Percentiles rank a stretch among this genome's conserved stretches.
Conservation (phyloP, 2,888 invertebrate species). For the Protonemura montana region DNA sequence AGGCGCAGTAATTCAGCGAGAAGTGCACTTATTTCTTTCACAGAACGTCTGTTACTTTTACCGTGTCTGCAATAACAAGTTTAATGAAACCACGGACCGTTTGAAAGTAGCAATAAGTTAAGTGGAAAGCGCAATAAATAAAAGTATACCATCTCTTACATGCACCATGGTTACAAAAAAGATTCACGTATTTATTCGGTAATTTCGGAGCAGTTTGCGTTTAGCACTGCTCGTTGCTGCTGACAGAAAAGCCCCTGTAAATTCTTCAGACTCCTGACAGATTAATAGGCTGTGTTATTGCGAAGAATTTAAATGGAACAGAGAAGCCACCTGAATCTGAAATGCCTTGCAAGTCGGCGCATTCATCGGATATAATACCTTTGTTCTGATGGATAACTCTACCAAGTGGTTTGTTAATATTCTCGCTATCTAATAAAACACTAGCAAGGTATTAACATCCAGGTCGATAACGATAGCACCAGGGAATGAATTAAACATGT, state of each 20-base stretch:
- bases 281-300: slow-evolving; percentile 13
- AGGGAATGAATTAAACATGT: not conserved
- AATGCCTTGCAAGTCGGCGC: not conserved
- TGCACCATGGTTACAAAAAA: not conserved
- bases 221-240: not conserved
- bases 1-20: not conserved
- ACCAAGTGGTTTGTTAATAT: not conserved
- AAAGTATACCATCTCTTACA: not conserved
- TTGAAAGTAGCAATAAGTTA: slow-evolving; percentile 5
- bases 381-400: slow-evolving; percentile 2
- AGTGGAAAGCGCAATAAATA: slow-evolving; percentile 26
- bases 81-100: not conserved
- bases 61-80: not conserved
- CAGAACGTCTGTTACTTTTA: not conserved
- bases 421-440: not conserved
- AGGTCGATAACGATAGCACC: not conserved
- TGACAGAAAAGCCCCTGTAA: slow-evolving; percentile 14
- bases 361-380: not conserved
- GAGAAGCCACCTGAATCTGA: not conserved
- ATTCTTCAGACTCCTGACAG: slow-evolving; percentile 18
- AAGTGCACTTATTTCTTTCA: not conserved
- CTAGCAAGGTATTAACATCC: not conserved
- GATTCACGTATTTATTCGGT: slow-evolving; percentile 19
- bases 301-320: not conserved
- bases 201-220: not conserved